A percentile compares a stretch with the other conserved stretches of the same genome.
phyloP scores from a whole-genome alignment of 2,888 invertebrate species.

The Drosophila phalerata region DNA sequence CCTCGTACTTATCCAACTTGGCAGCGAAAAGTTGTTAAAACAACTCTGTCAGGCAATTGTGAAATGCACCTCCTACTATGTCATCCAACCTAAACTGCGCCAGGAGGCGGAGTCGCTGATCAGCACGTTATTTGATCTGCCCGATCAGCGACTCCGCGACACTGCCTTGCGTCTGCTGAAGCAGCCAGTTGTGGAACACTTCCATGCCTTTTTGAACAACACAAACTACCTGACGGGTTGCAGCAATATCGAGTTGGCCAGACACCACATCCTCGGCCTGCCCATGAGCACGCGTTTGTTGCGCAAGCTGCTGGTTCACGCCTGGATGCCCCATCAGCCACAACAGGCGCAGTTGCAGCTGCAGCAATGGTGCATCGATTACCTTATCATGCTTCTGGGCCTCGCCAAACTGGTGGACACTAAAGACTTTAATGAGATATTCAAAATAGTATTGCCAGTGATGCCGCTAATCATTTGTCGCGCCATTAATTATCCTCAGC shows the following conservation, averaged over 20 bases:
- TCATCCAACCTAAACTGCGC: conserved; percentile 54
- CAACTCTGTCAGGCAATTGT: conserved; percentile 70
- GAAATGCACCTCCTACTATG: conserved; percentile 63
- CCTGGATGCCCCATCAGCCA: conserved; percentile 28
- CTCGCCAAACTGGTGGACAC: conserved; percentile 60
- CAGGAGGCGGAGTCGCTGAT: conserved; percentile 72
- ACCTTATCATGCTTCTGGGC: conserved; percentile 77
- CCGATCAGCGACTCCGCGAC: conserved; percentile 58
- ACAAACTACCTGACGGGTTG: conserved; percentile 64
- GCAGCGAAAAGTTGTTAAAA: conserved; percentile 72
- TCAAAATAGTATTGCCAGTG: conserved; percentile 77
- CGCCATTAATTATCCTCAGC: conserved; percentile 16
- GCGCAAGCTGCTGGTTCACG: conserved; percentile 64
- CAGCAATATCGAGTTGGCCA: conserved; percentile 58
- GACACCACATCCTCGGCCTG: conserved; percentile 77
- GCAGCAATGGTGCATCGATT: conserved; percentile 69
- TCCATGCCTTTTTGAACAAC: conserved; percentile 80
- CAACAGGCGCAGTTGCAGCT: conserved; percentile 29
- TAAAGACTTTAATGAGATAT: conserved; percentile 67
- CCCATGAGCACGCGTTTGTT: conserved; percentile 79
- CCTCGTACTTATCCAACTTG: conserved; percentile 71
- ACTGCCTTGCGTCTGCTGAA: conserved; percentile 65
- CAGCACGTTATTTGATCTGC: conserved; percentile 68
- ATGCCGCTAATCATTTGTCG: conserved; percentile 71
- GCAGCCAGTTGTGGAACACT: conserved; percentile 72